Evolutionary conservation across 1,140 invertebrate genomes (phyloP).

Genomic region (Achroia grisella): DNA sequence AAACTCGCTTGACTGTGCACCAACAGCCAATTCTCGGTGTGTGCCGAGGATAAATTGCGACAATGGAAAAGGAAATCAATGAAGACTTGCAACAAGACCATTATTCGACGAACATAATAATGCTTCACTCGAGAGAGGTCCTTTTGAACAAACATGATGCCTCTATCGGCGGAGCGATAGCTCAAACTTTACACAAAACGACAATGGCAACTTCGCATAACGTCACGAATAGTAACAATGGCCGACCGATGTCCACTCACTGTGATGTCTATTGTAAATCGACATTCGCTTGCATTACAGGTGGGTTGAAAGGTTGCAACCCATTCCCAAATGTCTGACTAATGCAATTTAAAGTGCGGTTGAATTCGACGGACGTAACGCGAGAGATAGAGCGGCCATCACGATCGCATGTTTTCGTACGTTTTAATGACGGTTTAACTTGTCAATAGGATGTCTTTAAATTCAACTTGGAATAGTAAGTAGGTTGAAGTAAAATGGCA

Average conservation of each 20-base stretch:
- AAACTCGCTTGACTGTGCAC: too few species aligned
- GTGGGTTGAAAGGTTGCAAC: slow-evolving; percentile 9
- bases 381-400: too few species aligned
- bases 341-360: neutral
- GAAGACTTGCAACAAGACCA: slow-evolving; percentile 14
- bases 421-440: too few species aligned
- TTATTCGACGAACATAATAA: too few species aligned
- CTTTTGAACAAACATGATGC: slow-evolving; percentile 47
- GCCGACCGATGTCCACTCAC: slow-evolving; percentile 30
- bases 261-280: slow-evolving; percentile 39
- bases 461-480: too few species aligned
- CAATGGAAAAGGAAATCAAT: too few species aligned
- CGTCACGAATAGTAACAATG: slow-evolving; percentile 38
- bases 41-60: too few species aligned
- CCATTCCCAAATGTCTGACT: slow-evolving; percentile 1
- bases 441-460: too few species aligned
- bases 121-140: slow-evolving; percentile 45
- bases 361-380: too few species aligned
- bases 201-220: slow-evolving; percentile 55
- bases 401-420: too few species aligned
- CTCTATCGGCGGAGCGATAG: slow-evolving; percentile 52
- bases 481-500: too few species aligned
- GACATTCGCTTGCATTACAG: slow-evolving; percentile 26
- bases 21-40: too few species aligned
- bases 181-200: slow-evolving; percentile 51